Evolutionary conservation across 1,140 invertebrate species (phyloP).

Genomic region (Eulimnadia texana): DNA sequence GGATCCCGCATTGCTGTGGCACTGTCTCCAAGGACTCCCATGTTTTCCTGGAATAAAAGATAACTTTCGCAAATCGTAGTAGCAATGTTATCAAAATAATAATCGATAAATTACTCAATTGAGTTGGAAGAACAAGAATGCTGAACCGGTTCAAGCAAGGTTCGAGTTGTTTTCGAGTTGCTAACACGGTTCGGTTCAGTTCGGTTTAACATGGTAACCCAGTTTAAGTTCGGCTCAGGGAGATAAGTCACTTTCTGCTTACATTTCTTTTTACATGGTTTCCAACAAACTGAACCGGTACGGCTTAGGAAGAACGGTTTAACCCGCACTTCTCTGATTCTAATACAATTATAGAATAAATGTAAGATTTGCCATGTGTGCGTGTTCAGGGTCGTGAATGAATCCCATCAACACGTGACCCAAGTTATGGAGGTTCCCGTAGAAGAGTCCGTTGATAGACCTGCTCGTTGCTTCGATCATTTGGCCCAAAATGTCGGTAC

Average conservation of each 20-base stretch:
- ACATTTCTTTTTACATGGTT: too few relatives aligned
- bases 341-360: not conserved
- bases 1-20: slow-evolving; percentile 67
- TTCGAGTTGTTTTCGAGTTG: too few relatives aligned
- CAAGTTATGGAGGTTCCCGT: slow-evolving; percentile 57
- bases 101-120: not conserved
- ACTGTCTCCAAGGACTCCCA: slow-evolving; percentile 47
- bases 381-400: slow-evolving; percentile 50
- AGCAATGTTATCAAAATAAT: not conserved
- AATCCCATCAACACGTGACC: slow-evolving; percentile 49
- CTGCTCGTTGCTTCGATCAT: slow-evolving; percentile 55
- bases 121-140: too few relatives aligned
- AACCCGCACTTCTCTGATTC: too few relatives aligned
- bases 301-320: too few relatives aligned
- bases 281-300: too few relatives aligned
- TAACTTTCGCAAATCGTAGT: not conserved
- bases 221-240: too few relatives aligned
- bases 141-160: too few relatives aligned
- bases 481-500: slow-evolving; percentile 66
- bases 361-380: slow-evolving; percentile 22
- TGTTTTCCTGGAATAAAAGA: slow-evolving; percentile 23
- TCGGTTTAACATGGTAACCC: too few relatives aligned
- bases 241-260: too few relatives aligned
- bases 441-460: slow-evolving; percentile 47
- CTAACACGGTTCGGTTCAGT: too few relatives aligned